Evolutionary conservation across 2,797 vertebrate genomes (phyloP), one percentile per base, ranked within the genome.

Genomic region (Gymnoscopelus microlampas): DNA sequence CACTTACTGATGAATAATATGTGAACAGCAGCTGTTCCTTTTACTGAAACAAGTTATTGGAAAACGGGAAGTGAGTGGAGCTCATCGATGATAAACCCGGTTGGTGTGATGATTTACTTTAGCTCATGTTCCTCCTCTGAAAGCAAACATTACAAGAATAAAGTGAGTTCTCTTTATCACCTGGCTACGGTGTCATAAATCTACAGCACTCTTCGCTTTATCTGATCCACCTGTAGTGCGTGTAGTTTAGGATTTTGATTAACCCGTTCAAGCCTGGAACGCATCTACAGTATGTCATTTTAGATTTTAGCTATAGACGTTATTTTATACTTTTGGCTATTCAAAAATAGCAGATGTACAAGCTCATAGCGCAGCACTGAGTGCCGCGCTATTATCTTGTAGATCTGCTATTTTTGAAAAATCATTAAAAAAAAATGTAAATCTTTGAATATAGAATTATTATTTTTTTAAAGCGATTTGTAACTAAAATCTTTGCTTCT

Each of bases 51-150:
- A 77, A 68, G 74, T 70, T 2, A 23, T 49, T 78, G 79, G 70
- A 80, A 44, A 89, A 88, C 78, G 85, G 76, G 78, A 92, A 85
- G 77, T 77, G 74, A 82, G 71, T 61, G 60, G 70, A 62, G 79
- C 60, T 51, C 53, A 59, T 72, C 67, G 73, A 76, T 73, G 77
- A 86, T 70, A 57, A 82, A 76, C 66, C 63, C 48, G 10, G 54
- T 19, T 59, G 75, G 67, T 70, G 76, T 74, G 78, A 85, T 80
- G 73, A 84, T 85, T 87, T 74, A 68, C 29, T 69, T 11, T 11
- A 63, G 82, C 78, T 83, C 71, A 51, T 63, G 72, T 81, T 73
- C 64, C 73, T 55, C 48, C 71, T 76, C 80, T 77, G 79, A 80
- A 89, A 87, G 83, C 76, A 84, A 74, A 54, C 39, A 44, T 10